Conservation (phyloP, 2,888 invertebrate species). For the Phrixothrix hirtus region DNA sequence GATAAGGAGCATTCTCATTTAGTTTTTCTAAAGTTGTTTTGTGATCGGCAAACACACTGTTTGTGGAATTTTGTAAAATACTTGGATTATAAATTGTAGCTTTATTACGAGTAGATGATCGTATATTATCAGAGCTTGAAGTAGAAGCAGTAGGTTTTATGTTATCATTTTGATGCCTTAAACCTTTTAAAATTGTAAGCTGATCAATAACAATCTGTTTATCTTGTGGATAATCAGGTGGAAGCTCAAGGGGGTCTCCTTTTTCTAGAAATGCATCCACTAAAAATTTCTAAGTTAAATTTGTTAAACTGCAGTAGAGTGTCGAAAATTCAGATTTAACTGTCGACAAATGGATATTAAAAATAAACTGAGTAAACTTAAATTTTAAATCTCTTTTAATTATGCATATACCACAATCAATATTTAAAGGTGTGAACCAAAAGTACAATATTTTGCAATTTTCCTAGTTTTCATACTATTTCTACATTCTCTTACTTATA, state of each 20-base stretch:
- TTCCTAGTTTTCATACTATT: too few relatives aligned
- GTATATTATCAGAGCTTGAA: constrained; percentile 29
- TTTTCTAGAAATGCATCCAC: constrained; percentile 69
- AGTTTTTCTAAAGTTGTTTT: constrained; percentile 67
- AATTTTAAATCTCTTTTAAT: too few relatives aligned
- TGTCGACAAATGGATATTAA: too few relatives aligned
- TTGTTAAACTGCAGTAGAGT: too few relatives aligned
- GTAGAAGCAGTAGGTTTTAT: constrained; percentile 2
- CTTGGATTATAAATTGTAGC: constrained; percentile 56
- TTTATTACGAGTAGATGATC: constrained; percentile 41
- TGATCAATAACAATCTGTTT: constrained; percentile 65
- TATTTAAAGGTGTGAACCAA: too few relatives aligned
- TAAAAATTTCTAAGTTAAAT: too few relatives aligned
- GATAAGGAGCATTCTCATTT: constrained; percentile 69
- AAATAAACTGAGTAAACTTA: too few relatives aligned
- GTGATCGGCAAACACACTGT: too few relatives aligned
- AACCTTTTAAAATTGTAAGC: constrained; percentile 58
- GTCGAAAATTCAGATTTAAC: too few relatives aligned
- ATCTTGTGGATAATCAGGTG: constrained; percentile 59
- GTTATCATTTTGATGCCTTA: constrained; percentile 8
- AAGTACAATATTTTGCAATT: too few relatives aligned
- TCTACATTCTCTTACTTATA: too few relatives aligned
- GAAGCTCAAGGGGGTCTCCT: constrained; percentile 59
- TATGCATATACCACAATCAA: too few relatives aligned
- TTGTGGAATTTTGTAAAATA: background rate